Base-by-base conservation (phyloP, 1,140 invertebrate species). In the Drosophila micromelanica region DNA sequence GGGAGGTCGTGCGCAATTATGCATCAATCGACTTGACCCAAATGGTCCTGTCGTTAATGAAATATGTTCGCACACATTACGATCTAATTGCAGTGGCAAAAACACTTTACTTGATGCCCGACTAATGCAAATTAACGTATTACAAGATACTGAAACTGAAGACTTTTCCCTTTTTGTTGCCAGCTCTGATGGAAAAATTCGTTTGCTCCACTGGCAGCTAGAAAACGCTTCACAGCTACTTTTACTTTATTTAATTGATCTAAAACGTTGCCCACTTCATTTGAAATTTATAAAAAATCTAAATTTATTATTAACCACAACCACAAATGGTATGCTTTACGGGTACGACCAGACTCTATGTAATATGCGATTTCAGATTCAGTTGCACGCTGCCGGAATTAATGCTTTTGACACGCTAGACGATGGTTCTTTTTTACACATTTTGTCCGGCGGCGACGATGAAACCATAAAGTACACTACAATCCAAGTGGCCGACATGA, bases 401-500 rank as follows among this genome's bases (percentile, higher is more conserved):
- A 92, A 92, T 76, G 56, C 79, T 0, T 73, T 92, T 5, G 74
- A 90, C 40, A 60, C 78, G 38, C 23, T 63, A 6, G 46, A 63
- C 2, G 43, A 80, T 30, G 9, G 8, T 0, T 6, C 64, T 1
- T 17, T 20, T 13, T n/a, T 91, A 35, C 77, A 87, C 48, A 32
- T 92, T 2, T 30, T 91, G 6, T 81, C 91, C 5, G 91, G 91
- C 4, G 90, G 91, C 0, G 91, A 92, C 60, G 91, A 92, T 62
- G 90, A 92, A 57, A 64, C 49, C 3, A 54, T 92, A 5, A 77
- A 72, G 15, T 55, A 81, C 61, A 81, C 85, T 5, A 57, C 37
- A 6, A 43, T 86, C 2, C 32, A 76, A 15, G 46, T 76, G 11
- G 2, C 45, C 1, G 45, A 30, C 7, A 63, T 73, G 42, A 48